These are phyloP conservation scores for Clarias magur DNA, from an alignment of 2,113 vertebrate genomes.

Conservation along the genomic window DNA sequence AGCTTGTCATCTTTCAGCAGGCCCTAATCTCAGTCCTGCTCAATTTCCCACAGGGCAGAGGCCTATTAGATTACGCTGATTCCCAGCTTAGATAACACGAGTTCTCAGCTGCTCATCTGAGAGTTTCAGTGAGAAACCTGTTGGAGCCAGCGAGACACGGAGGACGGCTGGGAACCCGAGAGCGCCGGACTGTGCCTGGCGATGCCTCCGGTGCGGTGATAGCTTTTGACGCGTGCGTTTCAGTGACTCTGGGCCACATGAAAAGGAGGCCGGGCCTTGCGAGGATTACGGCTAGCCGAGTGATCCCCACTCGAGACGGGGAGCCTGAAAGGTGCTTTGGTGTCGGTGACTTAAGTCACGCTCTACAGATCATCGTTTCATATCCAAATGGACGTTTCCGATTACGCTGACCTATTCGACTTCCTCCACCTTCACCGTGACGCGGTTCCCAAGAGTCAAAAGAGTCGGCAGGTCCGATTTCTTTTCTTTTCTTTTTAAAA, in stretches of 20 bases:
- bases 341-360: conserved; percentile 56
- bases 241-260: conserved; percentile 10
- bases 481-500: not conserved
- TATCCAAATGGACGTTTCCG: conserved; percentile 67
- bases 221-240: conserved; percentile 48
- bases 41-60: conserved; percentile 62
- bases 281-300: conserved; percentile 45
- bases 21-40: conserved; percentile 71
- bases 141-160: not conserved
- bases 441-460: conserved; percentile 56
- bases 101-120: conserved; percentile 59
- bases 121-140: conserved; percentile 51
- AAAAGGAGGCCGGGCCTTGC: conserved; percentile 30
- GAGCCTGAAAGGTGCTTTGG: conserved; percentile 48
- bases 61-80: conserved; percentile 72
- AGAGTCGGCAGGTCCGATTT: conserved; percentile 51
- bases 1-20: conserved; percentile 71
- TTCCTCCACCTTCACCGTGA: not conserved
- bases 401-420: conserved; percentile 62
- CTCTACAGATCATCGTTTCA: conserved; percentile 62
- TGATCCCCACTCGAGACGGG: conserved; percentile 53
- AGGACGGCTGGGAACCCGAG: conserved; percentile 1
- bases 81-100: conserved; percentile 64
- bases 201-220: conserved; percentile 42
- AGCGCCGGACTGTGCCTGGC: conserved; percentile 23